These are phyloP conservation scores for Crotalus horridus DNA, from an alignment of 2,113 vertebrate species.

Conservation along the genomic window DNA sequence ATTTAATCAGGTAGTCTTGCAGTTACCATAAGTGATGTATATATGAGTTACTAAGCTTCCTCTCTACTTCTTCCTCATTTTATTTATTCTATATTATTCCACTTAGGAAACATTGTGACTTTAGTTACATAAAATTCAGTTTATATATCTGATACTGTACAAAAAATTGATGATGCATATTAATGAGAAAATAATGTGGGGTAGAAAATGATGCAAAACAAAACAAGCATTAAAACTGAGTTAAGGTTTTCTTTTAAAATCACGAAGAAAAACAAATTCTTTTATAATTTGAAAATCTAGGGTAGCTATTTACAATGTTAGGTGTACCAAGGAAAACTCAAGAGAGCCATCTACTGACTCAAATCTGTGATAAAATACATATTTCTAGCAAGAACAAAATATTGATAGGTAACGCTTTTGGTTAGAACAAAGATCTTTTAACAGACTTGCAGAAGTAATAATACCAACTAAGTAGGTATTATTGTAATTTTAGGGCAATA, in stretches of 20 bases:
- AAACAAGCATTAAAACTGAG: not conserved
- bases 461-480: not conserved
- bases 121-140: constrained; percentile 23
- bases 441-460: constrained; percentile 17
- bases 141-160: not conserved
- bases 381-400: constrained; percentile 19
- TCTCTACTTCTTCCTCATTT: constrained; percentile 7
- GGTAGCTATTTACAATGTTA: constrained; percentile 68
- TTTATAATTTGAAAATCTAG: constrained; percentile 50
- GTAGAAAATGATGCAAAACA: not conserved
- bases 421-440: not conserved
- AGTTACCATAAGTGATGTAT: not conserved
- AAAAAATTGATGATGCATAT: not conserved
- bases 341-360: constrained; percentile 99
- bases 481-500: constrained; percentile 27
- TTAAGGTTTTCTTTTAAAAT: constrained; percentile 21
- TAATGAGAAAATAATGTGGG: not conserved
- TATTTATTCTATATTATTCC: not conserved
- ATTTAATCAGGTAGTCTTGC: not conserved
- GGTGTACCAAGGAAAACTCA: constrained; percentile 83
- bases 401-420: constrained; percentile 15
- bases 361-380: constrained; percentile 75
- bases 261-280: constrained; percentile 40
- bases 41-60: not conserved
- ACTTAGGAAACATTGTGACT: not conserved